Evolutionary conservation across 2,888 invertebrate species (phyloP).

Genomic region (Aromia moschata): DNA sequence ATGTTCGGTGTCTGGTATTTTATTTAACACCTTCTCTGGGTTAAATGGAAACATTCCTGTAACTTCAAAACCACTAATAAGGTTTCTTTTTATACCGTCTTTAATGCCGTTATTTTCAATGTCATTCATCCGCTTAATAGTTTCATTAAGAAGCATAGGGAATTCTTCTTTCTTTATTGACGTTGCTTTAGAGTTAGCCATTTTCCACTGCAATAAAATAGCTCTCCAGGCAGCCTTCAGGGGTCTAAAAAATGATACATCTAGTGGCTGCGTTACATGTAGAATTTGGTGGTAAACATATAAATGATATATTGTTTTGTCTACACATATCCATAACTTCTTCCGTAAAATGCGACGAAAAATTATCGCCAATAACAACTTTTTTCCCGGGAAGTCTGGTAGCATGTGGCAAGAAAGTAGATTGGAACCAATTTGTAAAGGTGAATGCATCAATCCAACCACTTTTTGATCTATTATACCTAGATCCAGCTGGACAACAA

Average conservation of each 20-base stretch:
- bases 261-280: slow-evolving; percentile 38
- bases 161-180: too few species aligned
- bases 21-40: too few species aligned
- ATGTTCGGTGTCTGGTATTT: too few species aligned
- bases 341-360: slow-evolving; percentile 50
- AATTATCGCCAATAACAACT: slow-evolving; percentile 58
- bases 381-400: slow-evolving; percentile 38
- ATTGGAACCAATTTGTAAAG: slow-evolving; percentile 10
- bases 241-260: slow-evolving; percentile 22
- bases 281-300: slow-evolving; percentile 12
- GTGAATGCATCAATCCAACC: slow-evolving; percentile 14
- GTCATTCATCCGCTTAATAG: too few species aligned
- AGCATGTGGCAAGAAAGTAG: slow-evolving; percentile 9
- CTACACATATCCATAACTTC: not conserved
- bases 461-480: slow-evolving; percentile 39
- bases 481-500: slow-evolving; percentile 42
- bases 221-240: slow-evolving; percentile 47
- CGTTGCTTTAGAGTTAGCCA: too few species aligned
- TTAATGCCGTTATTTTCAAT: too few species aligned
- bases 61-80: too few species aligned
- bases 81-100: too few species aligned
- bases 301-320: slow-evolving; percentile 12
- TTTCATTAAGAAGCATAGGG: too few species aligned
- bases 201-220: too few species aligned
- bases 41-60: too few species aligned